Conservation (phyloP, 2,797 vertebrate species). For the Rallus crepitans region DNA sequence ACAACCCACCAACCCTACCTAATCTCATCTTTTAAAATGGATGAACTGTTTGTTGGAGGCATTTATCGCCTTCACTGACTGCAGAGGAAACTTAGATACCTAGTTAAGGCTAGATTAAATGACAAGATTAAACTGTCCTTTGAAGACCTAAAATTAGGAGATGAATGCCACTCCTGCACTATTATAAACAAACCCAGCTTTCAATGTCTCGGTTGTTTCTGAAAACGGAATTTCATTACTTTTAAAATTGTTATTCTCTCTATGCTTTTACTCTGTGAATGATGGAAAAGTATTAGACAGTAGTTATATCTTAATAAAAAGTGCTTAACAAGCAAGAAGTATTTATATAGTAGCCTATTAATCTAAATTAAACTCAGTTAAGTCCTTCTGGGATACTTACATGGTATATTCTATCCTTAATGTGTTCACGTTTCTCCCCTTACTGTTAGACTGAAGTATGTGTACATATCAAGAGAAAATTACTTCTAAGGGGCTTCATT, state of each 20-base stretch:
- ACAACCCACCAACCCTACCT: not conserved
- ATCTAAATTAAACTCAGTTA: conserved; percentile 72
- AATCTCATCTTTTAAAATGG: not conserved
- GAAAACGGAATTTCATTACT: conserved; percentile 31
- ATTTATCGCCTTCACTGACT: not conserved
- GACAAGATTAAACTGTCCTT: not conserved
- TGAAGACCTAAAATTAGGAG: not conserved
- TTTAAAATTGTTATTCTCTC: conserved; percentile 35
- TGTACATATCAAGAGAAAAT: conserved; percentile 47
- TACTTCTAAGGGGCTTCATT: conserved; percentile 3
- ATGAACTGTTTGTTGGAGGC: not conserved
- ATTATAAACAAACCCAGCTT: not conserved
- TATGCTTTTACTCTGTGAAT: conserved; percentile 38
- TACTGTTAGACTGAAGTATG: conserved; percentile 39
- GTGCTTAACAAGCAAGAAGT: conserved; percentile 65
- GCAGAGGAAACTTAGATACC: not conserved
- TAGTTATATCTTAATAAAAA: conserved; percentile 68
- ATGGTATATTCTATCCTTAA: conserved; percentile 48
- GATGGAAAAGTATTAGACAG: conserved; percentile 48
- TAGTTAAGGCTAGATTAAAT: conserved; percentile 22
- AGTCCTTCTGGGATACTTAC: conserved; percentile 37
- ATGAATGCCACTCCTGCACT: not conserved
- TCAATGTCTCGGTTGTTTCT: conserved; percentile 10
- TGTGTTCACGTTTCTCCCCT: conserved; percentile 37
- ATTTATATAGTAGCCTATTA: conserved; percentile 63